A percentile compares a stretch with the other conserved stretches of the same genome.
Conservation (phyloP, 1,140 invertebrate genomes). For the Brachionus koreanus region DNA sequence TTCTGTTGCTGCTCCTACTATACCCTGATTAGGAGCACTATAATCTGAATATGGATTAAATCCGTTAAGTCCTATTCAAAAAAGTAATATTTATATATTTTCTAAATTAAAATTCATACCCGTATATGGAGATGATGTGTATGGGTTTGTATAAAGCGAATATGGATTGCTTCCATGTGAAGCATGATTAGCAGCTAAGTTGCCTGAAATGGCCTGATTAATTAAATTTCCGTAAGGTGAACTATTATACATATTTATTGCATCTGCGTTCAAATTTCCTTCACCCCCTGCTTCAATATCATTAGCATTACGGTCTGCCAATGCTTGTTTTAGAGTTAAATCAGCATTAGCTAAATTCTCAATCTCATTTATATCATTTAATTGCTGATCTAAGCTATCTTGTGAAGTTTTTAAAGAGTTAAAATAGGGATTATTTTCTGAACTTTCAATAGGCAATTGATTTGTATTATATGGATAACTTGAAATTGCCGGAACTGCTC, state of each 20-base stretch:
- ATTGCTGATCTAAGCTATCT: neutral
- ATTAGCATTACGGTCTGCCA: neutral
- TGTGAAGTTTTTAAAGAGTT: neutral
- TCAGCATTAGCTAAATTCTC: neutral
- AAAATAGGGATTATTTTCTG: neutral
- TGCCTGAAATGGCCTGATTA: neutral
- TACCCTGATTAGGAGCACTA: neutral
- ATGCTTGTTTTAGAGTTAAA: neutral
- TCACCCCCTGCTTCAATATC: neutral
- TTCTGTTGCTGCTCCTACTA: neutral
- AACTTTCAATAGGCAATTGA: neutral
- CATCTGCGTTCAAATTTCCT: neutral
- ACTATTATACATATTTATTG: neutral
- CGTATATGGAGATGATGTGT: neutral
- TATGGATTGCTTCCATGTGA: neutral
- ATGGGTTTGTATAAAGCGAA: neutral
- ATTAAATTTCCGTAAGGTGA: neutral
- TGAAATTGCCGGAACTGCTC: neutral
- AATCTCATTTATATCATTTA: neutral
- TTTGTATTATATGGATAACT: neutral
- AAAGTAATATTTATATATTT: neutral
- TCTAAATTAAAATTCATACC: neutral
- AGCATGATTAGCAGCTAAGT: neutral
- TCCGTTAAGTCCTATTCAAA: neutral
- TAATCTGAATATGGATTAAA: neutral